Percentiles rank a stretch among this genome's conserved stretches.
phyloP scores from a whole-genome alignment of 1,140 invertebrate species.

The Argopecten irradians region DNA sequence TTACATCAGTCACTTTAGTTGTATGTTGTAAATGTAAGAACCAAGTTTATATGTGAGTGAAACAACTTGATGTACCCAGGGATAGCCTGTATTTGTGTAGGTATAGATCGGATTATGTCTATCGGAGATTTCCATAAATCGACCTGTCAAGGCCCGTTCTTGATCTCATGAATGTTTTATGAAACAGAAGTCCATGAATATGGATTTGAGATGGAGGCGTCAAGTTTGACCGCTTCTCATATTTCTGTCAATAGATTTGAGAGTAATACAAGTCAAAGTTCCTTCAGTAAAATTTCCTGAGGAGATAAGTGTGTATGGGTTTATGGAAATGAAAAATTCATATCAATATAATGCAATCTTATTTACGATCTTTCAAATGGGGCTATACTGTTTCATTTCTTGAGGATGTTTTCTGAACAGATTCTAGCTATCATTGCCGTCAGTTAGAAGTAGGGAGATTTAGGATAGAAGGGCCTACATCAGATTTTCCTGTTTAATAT shows the following conservation, averaged over 20 bases:
- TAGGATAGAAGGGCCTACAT: neutral
- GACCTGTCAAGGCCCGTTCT: neutral
- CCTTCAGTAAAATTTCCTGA: neutral
- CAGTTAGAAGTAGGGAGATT: neutral
- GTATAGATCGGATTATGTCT: neutral
- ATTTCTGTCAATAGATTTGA: slow-evolving; percentile 5
- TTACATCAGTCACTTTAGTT: neutral
- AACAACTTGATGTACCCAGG: too few relatives aligned
- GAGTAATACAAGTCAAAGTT: neutral
- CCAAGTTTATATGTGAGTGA: too few relatives aligned
- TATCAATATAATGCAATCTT: neutral
- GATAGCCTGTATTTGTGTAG: too few relatives aligned
- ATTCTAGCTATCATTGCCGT: neutral
- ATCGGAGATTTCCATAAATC: neutral
- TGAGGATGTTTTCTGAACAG: neutral
- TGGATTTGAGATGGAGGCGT: slow-evolving; percentile 20
- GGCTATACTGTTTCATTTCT: neutral
- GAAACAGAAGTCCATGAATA: neutral
- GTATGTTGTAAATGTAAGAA: neutral
- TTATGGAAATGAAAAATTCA: neutral
- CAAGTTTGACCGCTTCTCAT: slow-evolving; percentile 15
- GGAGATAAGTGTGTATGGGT: neutral
- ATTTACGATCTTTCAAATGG: neutral
- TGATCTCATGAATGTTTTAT: slow-evolving; percentile 13
- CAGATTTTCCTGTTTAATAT: neutral